Evolutionary conservation across 2,113 vertebrate genomes (phyloP).

Genomic region (Cynocephalus volans): DNA sequence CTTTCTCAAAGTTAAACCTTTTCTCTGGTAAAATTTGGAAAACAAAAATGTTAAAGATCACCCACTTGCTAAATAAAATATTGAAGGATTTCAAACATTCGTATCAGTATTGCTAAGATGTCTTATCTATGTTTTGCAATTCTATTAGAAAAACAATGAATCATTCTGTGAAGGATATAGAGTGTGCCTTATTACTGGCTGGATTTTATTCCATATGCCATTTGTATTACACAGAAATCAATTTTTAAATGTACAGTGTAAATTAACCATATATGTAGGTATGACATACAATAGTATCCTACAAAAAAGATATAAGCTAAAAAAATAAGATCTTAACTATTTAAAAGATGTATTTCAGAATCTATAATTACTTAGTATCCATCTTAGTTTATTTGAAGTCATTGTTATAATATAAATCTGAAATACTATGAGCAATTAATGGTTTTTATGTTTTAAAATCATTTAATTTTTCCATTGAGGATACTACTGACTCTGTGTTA

Average conservation of each 20-base stretch:
- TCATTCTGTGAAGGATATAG: conserved; percentile 8
- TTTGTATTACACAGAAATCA: neutral
- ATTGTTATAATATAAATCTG: neutral
- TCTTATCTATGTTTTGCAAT: neutral
- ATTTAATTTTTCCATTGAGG: neutral
- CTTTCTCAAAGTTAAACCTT: neutral
- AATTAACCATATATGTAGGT: neutral
- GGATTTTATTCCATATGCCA: neutral
- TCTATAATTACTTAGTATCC: neutral
- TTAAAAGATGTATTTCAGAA: neutral
- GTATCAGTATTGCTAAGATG: neutral
- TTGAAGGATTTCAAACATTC: neutral
- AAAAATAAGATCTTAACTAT: neutral
- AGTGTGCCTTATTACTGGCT: neutral
- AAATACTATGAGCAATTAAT: conserved; percentile 41
- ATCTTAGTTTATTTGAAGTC: conserved; percentile 53
- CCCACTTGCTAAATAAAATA: neutral
- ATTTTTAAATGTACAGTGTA: neutral
- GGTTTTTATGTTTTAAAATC: neutral
- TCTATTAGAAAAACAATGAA: neutral
- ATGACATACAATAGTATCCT: neutral
- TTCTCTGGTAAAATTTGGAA: conserved; percentile 15
- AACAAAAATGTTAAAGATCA: neutral
- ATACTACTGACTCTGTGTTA: neutral
- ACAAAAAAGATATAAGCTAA: neutral